A percentile compares a stretch with the other conserved stretches of the same genome.
phyloP scores from a whole-genome alignment of 2,113 vertebrate genomes.

The Colius striatus region DNA sequence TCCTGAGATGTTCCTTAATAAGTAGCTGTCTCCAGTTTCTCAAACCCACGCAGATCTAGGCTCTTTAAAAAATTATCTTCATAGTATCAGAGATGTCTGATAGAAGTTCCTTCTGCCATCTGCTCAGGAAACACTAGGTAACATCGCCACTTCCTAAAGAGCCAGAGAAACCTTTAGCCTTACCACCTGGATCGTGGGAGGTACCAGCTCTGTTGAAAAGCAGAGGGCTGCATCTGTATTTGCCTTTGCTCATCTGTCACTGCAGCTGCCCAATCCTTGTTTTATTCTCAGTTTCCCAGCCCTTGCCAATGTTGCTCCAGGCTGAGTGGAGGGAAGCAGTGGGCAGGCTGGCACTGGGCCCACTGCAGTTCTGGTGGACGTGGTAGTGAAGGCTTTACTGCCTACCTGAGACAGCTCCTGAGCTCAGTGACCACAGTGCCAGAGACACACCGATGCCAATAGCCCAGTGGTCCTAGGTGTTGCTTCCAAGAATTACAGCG shows the following conservation, averaged over 20 bases:
- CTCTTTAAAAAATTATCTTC: neutral
- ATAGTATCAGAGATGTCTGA: neutral
- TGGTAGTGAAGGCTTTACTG: accelerated
- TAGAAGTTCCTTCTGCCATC: neutral
- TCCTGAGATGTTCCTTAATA: slow-evolving; percentile 1
- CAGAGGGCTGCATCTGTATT: neutral
- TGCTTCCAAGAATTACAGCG: neutral
- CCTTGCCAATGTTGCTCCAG: neutral
- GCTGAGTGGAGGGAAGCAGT: neutral
- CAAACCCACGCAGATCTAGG: neutral
- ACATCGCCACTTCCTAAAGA: neutral
- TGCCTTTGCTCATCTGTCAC: neutral
- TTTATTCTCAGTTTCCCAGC: neutral
- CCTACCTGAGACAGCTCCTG: neutral
- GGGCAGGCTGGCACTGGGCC: neutral
- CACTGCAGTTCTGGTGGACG: neutral
- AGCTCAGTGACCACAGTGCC: neutral
- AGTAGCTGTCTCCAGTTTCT: slow-evolving; percentile 3
- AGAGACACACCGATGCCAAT: neutral
- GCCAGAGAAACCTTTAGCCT: neutral
- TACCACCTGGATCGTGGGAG: neutral
- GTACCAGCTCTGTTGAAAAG: neutral
- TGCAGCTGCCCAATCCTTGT: neutral
- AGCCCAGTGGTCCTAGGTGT: accelerated
- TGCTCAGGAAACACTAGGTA: neutral